These are phyloP conservation scores for Drosophila virilis DNA, from an alignment of 1,140 invertebrate genomes.

Conservation along the genomic window DNA sequence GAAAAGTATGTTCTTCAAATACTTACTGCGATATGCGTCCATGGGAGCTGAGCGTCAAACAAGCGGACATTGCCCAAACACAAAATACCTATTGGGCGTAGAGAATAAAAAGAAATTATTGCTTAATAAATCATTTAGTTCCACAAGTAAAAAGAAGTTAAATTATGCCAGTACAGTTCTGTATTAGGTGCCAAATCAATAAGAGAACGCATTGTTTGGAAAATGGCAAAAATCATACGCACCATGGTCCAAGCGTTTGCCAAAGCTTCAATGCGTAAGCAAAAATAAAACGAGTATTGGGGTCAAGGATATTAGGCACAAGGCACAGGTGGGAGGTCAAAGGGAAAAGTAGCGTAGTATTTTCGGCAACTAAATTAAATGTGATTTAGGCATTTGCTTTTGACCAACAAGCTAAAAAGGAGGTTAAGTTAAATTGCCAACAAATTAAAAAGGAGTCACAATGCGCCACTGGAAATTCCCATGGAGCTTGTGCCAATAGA, in stretches of 20 bases:
- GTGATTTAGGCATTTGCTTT: constrained; percentile 39
- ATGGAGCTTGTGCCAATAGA: background rate
- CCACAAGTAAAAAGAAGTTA: background rate
- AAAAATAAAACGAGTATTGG: constrained; percentile 35
- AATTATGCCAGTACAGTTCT: background rate
- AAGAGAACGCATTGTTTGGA: constrained; percentile 35
- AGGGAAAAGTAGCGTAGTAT: constrained; percentile 33
- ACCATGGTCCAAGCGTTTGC: constrained; percentile 31
- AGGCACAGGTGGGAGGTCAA: constrained; percentile 16
- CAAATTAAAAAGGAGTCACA: constrained; percentile 39
- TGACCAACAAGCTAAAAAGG: constrained; percentile 23
- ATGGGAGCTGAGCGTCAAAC: no score
- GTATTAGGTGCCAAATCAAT: constrained; percentile 28
- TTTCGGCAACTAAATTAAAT: constrained; percentile 53
- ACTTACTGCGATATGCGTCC: no score
- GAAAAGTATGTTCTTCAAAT: no score
- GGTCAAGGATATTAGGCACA: constrained; percentile 50
- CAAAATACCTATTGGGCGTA: no score
- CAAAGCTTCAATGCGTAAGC: constrained; percentile 47
- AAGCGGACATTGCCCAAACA: no score
- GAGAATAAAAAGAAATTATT: no score
- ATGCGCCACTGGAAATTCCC: constrained; percentile 27
- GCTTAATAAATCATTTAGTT: background rate
- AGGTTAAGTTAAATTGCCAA: constrained; percentile 50
- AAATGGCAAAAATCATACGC: constrained; percentile 38